A percentile compares a stretch with the other conserved stretches of the same genome.
These are phyloP conservation scores for Myocastor coypus DNA, from an alignment of 2,113 vertebrate species.

Conservation along the genomic window DNA sequence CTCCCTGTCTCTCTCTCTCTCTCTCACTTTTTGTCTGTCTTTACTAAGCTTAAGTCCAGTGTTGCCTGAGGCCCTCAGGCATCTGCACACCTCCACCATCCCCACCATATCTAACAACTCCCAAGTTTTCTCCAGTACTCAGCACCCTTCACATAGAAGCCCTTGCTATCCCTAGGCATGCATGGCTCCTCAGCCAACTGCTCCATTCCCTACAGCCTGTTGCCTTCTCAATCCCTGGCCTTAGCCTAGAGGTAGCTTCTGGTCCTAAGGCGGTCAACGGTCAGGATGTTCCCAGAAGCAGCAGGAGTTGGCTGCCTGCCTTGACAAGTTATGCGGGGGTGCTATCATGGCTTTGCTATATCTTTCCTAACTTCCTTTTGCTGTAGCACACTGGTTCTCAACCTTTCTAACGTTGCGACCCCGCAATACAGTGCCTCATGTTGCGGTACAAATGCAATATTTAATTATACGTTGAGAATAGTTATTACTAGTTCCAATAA, in stretches of 20 bases:
- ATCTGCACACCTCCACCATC: neutral
- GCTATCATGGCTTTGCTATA: neutral
- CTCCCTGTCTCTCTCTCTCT: no score
- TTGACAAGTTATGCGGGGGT: neutral
- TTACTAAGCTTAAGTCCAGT: neutral
- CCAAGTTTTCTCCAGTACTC: neutral
- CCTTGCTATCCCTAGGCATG: accelerated
- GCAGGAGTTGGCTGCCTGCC: neutral
- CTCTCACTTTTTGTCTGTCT: no score
- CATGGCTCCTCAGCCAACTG: neutral
- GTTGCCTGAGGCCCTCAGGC: neutral
- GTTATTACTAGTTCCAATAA: no score
- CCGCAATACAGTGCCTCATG: no score
- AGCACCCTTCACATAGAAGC: neutral
- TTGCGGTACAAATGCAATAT: no score
- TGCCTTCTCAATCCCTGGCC: neutral
- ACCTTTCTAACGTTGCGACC: no score
- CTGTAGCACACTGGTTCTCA: no score
- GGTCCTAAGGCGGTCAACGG: neutral
- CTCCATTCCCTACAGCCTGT: accelerated
- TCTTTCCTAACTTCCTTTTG: neutral
- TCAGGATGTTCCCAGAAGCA: neutral
- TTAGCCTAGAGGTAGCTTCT: neutral
- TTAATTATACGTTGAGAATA: no score
- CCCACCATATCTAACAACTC: neutral